Conservation (phyloP, 2,888 invertebrate genomes). For the Yponomeuta malinellus region DNA sequence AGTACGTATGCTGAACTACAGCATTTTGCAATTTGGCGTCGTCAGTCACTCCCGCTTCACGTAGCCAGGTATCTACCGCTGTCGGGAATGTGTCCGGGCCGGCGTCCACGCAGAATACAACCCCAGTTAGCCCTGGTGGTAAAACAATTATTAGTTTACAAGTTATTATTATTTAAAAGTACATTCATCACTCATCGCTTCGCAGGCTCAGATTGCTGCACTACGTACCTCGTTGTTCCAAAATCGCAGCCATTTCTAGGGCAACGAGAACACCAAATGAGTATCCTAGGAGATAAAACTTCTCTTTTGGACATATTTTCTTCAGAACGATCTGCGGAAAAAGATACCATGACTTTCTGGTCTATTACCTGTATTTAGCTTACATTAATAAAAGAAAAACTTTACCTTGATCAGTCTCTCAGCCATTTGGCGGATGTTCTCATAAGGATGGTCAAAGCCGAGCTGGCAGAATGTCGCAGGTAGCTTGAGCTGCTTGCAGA, state of each 20-base stretch:
- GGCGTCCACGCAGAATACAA: conserved; percentile 42
- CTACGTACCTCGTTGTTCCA: conserved; percentile 20
- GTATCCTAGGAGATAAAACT: conserved; percentile 23
- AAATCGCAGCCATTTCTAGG: conserved; percentile 21
- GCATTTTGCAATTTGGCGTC: conserved; percentile 32
- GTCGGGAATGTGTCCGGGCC: conserved; percentile 40
- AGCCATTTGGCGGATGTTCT: conserved; percentile 3
- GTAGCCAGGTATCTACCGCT: conserved; percentile 33
- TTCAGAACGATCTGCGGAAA: conserved; percentile 15
- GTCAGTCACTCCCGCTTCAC: conserved; percentile 26
- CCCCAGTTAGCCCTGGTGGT: conserved; percentile 38
- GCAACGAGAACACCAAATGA: conserved; percentile 21
- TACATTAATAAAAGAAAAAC: neutral
- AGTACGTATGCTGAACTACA: conserved; percentile 31
- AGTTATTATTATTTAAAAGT: neutral
- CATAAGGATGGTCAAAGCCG: conserved; percentile 1
- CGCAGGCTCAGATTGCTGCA: neutral
- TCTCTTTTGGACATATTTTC: conserved; percentile 15
- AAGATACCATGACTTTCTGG: neutral
- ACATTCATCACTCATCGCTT: too few relatives aligned
- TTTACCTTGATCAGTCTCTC: neutral
- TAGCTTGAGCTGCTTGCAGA: conserved; percentile 17
- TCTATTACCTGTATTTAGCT: neutral
- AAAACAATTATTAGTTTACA: conserved; percentile 6
- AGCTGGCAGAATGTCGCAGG: conserved; percentile 14